These are phyloP conservation scores for Apomyelois bistriatella DNA, from an alignment of 2,888 invertebrate species.

Conservation along the genomic window DNA sequence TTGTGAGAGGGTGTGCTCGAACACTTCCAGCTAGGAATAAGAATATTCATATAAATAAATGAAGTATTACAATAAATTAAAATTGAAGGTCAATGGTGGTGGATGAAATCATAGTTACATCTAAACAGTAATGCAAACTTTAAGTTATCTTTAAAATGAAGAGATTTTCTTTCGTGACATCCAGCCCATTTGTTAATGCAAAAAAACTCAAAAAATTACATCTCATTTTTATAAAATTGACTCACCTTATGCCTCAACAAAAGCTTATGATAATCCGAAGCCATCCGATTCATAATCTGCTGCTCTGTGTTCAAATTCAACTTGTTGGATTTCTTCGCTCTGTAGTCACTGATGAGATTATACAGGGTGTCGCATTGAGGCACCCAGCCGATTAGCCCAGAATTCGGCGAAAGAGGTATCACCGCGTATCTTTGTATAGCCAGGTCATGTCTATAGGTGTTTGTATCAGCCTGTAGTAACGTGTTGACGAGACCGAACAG, in stretches of 20 bases:
- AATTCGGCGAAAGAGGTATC: slow-evolving; percentile 98
- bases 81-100: too few relatives aligned
- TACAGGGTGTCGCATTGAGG: slow-evolving; percentile 99
- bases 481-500: slow-evolving; percentile 98
- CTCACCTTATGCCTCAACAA: slow-evolving; percentile 96
- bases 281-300: slow-evolving; percentile 97
- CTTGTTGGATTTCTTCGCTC: slow-evolving; percentile 93
- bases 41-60: too few relatives aligned
- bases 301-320: slow-evolving; percentile 96
- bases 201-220: too few relatives aligned
- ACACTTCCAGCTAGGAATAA: slow-evolving; percentile 87
- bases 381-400: slow-evolving; percentile 99
- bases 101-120: too few relatives aligned
- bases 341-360: slow-evolving; percentile 96
- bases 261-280: slow-evolving; percentile 97
- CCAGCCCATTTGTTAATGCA: too few relatives aligned
- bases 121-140: too few relatives aligned
- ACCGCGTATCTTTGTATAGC: slow-evolving; percentile 94
- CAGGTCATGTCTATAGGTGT: slow-evolving; percentile 94
- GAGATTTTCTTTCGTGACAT: too few relatives aligned
- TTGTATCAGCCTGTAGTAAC: slow-evolving; percentile 94
- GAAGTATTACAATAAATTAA: too few relatives aligned
- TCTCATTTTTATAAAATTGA: slow-evolving; percentile 1
- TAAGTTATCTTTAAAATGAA: too few relatives aligned
- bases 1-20: slow-evolving; percentile 96